phyloP scores from a whole-genome alignment of 1,140 invertebrate genomes.

The Hypothenemus hampei region DNA sequence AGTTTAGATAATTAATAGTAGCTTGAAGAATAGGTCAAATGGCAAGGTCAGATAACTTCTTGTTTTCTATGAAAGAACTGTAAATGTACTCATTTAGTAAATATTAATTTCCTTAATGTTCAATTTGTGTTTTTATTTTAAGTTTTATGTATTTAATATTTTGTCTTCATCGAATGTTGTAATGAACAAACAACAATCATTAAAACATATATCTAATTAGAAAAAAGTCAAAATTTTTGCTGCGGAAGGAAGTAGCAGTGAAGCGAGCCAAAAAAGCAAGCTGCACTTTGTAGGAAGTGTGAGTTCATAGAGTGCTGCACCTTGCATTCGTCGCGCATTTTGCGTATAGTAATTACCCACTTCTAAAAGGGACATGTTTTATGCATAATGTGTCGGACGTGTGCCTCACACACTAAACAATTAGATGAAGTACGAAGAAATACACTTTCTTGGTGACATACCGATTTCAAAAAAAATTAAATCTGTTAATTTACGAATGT shows the following conservation, averaged over 20 bases:
- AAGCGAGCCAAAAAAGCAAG: slow-evolving; percentile 23
- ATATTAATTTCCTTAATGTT: too few relatives aligned
- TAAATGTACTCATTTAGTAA: too few relatives aligned
- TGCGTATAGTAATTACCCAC: slow-evolving; percentile 25
- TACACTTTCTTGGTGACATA: not conserved
- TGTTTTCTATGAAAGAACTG: too few relatives aligned
- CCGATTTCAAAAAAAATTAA: not conserved
- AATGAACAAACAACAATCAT: too few relatives aligned
- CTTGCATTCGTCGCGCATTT: slow-evolving; percentile 28
- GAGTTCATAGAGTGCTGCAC: slow-evolving; percentile 23
- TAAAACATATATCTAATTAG: too few relatives aligned
- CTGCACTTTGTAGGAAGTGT: slow-evolving; percentile 17
- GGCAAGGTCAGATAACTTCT: too few relatives aligned
- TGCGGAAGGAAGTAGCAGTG: slow-evolving; percentile 29
- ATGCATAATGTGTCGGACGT: slow-evolving; percentile 28
- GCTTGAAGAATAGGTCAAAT: too few relatives aligned
- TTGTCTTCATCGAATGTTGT: too few relatives aligned
- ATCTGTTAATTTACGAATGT: not conserved
- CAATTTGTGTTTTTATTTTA: too few relatives aligned
- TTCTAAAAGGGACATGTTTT: slow-evolving; percentile 18
- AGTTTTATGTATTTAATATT: too few relatives aligned
- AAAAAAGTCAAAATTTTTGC: too few relatives aligned
- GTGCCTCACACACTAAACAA: slow-evolving; percentile 7
- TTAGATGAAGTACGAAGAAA: not conserved
- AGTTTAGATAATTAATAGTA: too few relatives aligned